Evolutionary conservation across 2,113 vertebrate genomes (phyloP), one percentile per base, ranked within the genome.

Genomic region (Sinosuthora webbiana): DNA sequence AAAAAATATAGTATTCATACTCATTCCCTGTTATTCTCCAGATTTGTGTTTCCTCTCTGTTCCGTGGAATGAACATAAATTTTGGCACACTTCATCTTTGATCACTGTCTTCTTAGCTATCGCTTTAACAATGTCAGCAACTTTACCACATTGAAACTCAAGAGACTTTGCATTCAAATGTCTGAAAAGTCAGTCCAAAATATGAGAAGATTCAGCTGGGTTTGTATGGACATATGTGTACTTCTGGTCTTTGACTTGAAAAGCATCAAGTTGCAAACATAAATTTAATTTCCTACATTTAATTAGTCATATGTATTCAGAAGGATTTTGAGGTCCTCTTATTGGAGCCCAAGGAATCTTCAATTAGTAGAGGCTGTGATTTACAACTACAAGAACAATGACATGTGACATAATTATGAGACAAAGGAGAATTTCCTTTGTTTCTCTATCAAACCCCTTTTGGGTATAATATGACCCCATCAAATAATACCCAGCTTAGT

Each of bases 301-400:
- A 42, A 55, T 50, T 39, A 60, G 7, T 45, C 7, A 9, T 41
- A 56, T 57, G 5, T 70, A 6, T 59, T 65, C 50, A 83, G 24
- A 35, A 83, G 20, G 19, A 13, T 42, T 85, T 76, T 73, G 14
- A 89, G 11, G 76, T 37, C 6, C 30, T 73, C 10, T 59, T 71
- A 17, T 10, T 50, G 19, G 31, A 86, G 11, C 4, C 10, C 35
- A 77, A 55, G 16, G 27, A 81, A 80, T 24, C 18, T 52, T 63
- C 42, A 50, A 0, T 8, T 13, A 13, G 3, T 33, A 25, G 13
- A 62, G 2, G 2, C 0, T 76, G 7, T 57, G 52, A 83, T 35
- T 16, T 47, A 55, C 12, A 85, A 41, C 13, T 64, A 35, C 11
- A 55, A 42, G 12, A 50, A 11, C 8, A 88, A 57, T 65, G 7